phyloP scores from a whole-genome alignment of 2,888 invertebrate species.

The Scaptomyza polygonia region DNA sequence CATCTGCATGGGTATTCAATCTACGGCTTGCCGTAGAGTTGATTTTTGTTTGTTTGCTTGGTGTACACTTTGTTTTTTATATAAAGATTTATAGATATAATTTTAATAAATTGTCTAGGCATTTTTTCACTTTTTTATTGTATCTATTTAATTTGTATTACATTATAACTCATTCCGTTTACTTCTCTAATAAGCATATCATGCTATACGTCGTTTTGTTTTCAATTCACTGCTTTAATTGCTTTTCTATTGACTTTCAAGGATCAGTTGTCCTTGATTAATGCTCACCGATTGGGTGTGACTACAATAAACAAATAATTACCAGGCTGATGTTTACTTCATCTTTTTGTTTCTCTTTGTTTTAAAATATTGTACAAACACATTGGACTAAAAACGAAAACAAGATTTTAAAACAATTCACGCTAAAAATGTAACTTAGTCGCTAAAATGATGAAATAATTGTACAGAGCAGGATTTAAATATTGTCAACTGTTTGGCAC shows the following conservation, averaged over 20 bases:
- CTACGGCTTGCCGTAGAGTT: constrained; percentile 36
- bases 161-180: constrained; percentile 59
- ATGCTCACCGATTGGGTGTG: constrained; percentile 34
- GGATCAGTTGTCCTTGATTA: constrained; percentile 22
- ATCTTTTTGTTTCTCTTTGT: constrained; percentile 10
- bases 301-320: constrained; percentile 54
- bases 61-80: constrained; percentile 12
- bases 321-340: constrained; percentile 18
- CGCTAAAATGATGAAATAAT: constrained; percentile 49
- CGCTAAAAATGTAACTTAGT: constrained; percentile 63
- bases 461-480: constrained; percentile 63
- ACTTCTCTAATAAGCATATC: constrained; percentile 70
- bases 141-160: constrained; percentile 60
- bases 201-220: constrained; percentile 77
- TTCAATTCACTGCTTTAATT: constrained; percentile 69
- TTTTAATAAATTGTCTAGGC: constrained; percentile 71
- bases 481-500: constrained; percentile 37
- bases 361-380: constrained; percentile 66
- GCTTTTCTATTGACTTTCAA: constrained; percentile 58
- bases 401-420: constrained; percentile 69
- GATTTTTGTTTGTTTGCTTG: constrained; percentile 17
- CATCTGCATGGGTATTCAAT: constrained; percentile 36
- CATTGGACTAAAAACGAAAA: constrained; percentile 75
- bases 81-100: constrained; percentile 21
- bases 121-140: constrained; percentile 67